A percentile compares a stretch with the other conserved stretches of the same genome.
These are phyloP conservation scores for Natrix natrix DNA, from an alignment of 2,797 vertebrate species.

Conservation along the genomic window DNA sequence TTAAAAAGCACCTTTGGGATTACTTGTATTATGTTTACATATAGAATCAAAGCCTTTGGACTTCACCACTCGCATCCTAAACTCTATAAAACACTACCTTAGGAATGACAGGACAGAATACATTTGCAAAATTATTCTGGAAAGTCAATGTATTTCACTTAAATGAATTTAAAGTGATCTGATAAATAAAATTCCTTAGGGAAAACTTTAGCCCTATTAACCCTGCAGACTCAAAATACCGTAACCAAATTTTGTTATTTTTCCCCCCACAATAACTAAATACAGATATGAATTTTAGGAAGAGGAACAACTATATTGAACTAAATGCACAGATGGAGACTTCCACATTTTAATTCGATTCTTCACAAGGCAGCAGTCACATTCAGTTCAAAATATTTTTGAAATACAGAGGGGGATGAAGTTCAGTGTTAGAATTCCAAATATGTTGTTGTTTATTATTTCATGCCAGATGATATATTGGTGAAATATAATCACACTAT, in stretches of 20 bases:
- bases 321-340: too few species aligned
- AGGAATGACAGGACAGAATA: not conserved
- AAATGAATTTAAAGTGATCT: not conserved
- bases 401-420: not conserved
- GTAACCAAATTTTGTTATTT: not conserved
- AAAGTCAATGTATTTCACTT: not conserved
- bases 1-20: too few species aligned
- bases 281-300: not conserved
- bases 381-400: not conserved
- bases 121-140: conserved; percentile 4
- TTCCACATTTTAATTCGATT: too few species aligned
- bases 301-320: not conserved
- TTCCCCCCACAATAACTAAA: conserved; percentile 7
- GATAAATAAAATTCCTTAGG: not conserved
- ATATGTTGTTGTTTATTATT: not conserved
- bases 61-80: not conserved
- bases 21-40: not conserved
- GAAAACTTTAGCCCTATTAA: not conserved
- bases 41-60: not conserved
- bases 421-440: not conserved
- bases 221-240: not conserved
- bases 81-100: not conserved
- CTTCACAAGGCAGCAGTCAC: not conserved
- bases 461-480: conserved; percentile 1
- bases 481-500: not conserved